These are phyloP conservation scores for Hyperoplus lanceolatus DNA, from an alignment of 2,797 vertebrate species.

Conservation along the genomic window DNA sequence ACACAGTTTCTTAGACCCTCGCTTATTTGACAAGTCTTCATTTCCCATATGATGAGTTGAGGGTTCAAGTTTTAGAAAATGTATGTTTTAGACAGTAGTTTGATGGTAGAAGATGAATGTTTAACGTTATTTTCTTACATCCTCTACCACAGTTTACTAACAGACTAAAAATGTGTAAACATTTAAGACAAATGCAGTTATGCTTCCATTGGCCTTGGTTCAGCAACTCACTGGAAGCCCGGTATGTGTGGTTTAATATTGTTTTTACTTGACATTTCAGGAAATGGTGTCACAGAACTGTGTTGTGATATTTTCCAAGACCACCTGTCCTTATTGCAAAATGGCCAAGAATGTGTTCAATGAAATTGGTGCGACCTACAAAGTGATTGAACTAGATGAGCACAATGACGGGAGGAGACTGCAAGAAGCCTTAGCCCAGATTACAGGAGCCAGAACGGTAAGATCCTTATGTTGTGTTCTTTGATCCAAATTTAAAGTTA, in stretches of 20 bases:
- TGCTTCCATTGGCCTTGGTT: background rate
- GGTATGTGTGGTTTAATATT: background rate
- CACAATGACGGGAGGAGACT: constrained; percentile 89
- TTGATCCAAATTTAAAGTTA: constrained; percentile 1
- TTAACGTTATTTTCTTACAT: background rate
- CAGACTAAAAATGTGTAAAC: background rate
- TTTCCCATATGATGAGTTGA: background rate
- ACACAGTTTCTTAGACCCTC: background rate
- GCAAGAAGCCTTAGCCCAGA: constrained; percentile 90
- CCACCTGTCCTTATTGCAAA: constrained; percentile 92
- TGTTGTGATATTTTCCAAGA: constrained; percentile 98
- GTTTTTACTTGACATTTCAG: constrained; percentile 75
- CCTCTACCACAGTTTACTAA: background rate
- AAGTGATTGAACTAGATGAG: constrained; percentile 91
- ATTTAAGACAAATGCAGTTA: background rate
- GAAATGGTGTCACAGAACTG: constrained; percentile 93
- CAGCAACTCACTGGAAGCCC: background rate
- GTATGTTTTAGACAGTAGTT: background rate
- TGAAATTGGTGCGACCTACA: constrained; percentile 90
- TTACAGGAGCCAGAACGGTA: constrained; percentile 94
- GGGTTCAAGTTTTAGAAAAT: background rate
- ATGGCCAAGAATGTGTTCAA: constrained; percentile 96
- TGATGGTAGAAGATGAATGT: background rate
- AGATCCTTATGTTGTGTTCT: constrained; percentile 61
- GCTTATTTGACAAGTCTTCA: background rate